phyloP scores from a whole-genome alignment of 2,888 invertebrate genomes.

The Drosophila mercatorum region DNA sequence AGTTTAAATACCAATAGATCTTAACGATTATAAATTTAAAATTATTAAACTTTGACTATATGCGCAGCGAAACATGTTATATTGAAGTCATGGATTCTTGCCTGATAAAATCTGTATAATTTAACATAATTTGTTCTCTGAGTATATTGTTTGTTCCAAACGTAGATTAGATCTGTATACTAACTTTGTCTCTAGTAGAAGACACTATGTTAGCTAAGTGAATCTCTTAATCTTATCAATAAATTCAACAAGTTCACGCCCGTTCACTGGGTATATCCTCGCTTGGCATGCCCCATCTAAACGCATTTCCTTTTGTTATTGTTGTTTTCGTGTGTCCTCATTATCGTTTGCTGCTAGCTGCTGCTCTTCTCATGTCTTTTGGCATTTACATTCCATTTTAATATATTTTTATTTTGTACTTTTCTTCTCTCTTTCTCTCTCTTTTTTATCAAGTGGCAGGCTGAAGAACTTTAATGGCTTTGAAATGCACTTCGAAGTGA shows the following conservation, averaged over 20 bases:
- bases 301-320: constrained; percentile 24
- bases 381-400: constrained; percentile 65
- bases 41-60: no score
- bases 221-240: background rate
- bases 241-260: background rate
- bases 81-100: no score
- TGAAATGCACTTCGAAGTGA: constrained; percentile 72
- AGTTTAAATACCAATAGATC: no score
- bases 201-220: background rate
- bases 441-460: constrained; percentile 60
- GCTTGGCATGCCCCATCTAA: constrained; percentile 1
- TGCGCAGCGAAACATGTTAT: no score
- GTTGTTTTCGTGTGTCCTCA: constrained; percentile 72
- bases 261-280: background rate
- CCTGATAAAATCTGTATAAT: no score
- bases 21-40: no score
- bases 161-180: no score
- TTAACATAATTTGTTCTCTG: no score
- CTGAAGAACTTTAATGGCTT: constrained; percentile 74
- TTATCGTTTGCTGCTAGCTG: constrained; percentile 72
- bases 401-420: constrained; percentile 22
- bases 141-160: no score
- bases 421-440: background rate
- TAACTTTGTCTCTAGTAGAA: no score
- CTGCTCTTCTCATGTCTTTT: constrained; percentile 69